Conservation (phyloP, 1,140 invertebrate genomes). For the Paracyclopina nana region DNA sequence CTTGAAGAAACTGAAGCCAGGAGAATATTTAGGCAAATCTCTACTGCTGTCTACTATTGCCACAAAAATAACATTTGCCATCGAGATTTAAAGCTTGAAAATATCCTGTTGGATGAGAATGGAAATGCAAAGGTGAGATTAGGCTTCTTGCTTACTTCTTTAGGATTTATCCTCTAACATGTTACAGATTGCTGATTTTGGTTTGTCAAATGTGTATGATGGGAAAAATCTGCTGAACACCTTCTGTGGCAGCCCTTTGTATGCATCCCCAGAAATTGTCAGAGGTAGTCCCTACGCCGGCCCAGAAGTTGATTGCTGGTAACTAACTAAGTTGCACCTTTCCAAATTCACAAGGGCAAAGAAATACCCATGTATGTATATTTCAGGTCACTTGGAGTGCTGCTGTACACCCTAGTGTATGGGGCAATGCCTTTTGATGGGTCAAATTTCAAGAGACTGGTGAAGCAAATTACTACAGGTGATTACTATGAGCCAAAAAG, state of each 20-base stretch:
- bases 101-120: constrained; percentile 84
- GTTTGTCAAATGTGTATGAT: constrained; percentile 91
- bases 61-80: constrained; percentile 98
- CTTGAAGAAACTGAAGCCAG: constrained; percentile 78
- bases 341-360: neutral
- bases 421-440: constrained; percentile 99
- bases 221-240: constrained; percentile 63
- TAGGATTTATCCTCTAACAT: constrained; percentile 19
- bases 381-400: constrained; percentile 80
- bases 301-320: constrained; percentile 51
- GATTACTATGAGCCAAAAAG: constrained; percentile 92
- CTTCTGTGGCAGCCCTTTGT: constrained; percentile 92
- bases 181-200: constrained; percentile 96
- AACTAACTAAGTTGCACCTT: constrained; percentile 6
- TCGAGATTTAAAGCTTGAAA: constrained; percentile 94
- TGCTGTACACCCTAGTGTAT: constrained; percentile 93
- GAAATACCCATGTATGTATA: neutral
- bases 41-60: constrained; percentile 92
- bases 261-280: constrained; percentile 96
- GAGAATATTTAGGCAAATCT: constrained; percentile 88
- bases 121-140: constrained; percentile 71
- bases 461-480: constrained; percentile 88
- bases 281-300: constrained; percentile 91
- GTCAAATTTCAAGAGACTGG: constrained; percentile 86
- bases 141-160: constrained; percentile 16